Evolutionary conservation across 2,797 vertebrate genomes (phyloP).

Genomic region (Etheostoma nigrum): DNA sequence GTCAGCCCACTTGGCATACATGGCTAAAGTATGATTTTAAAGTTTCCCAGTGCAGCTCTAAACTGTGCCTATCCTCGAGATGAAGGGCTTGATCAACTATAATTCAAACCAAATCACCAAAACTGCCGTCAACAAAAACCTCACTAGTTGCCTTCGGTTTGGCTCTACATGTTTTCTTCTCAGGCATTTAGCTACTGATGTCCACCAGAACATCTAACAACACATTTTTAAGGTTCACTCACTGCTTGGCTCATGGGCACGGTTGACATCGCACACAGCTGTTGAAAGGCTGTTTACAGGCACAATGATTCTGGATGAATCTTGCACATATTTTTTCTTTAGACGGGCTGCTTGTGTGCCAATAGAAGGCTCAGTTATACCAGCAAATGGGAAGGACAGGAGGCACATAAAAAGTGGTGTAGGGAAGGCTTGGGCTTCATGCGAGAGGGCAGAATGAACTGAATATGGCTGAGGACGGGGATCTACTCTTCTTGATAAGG

Average conservation of each 20-base stretch:
- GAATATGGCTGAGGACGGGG: no score
- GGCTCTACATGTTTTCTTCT: not conserved
- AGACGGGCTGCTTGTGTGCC: not conserved
- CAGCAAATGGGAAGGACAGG: not conserved
- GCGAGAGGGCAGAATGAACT: not conserved
- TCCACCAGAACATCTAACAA: not conserved
- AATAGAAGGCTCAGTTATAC: not conserved
- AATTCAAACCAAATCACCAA: conserved; percentile 12
- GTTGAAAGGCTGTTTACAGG: conserved; percentile 9
- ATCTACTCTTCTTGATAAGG: not conserved
- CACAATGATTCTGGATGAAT: not conserved
- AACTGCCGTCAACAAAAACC: not conserved
- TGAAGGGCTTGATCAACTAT: not conserved
- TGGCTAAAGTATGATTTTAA: no score
- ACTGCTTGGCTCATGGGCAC: conserved; percentile 3
- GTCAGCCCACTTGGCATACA: no score
- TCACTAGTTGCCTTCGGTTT: no score
- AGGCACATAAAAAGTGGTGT: no score
- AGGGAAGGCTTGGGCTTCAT: not conserved
- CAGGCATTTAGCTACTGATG: not conserved
- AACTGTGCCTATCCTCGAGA: not conserved
- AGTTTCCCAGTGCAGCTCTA: not conserved
- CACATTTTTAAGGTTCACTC: not conserved
- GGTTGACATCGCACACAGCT: not conserved
- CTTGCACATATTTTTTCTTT: conserved; percentile 28